phyloP scores from a whole-genome alignment of 2,113 vertebrate genomes.

The Egretta garzetta region DNA sequence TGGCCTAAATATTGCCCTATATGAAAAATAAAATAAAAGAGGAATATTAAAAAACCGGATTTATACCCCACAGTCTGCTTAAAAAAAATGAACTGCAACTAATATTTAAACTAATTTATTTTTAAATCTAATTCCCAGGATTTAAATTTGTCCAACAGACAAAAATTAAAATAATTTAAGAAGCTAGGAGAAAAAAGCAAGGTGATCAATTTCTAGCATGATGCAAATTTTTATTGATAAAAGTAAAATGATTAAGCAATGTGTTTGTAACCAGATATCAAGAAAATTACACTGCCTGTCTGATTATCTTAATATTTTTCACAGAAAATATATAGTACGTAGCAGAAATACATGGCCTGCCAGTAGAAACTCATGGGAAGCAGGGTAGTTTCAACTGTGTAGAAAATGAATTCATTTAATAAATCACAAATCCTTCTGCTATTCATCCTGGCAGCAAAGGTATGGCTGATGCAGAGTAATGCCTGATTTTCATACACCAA shows the following conservation, averaged over 20 bases:
- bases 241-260: neutral
- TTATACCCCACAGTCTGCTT: neutral
- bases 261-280: neutral
- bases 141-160: neutral
- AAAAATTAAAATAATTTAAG: conserved; percentile 19
- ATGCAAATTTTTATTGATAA: neutral
- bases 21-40: conserved; percentile 7
- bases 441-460: neutral
- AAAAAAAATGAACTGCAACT: neutral
- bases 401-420: conserved; percentile 10
- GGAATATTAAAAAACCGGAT: neutral
- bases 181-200: neutral
- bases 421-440: conserved; percentile 11
- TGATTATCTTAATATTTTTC: conserved; percentile 11
- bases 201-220: neutral
- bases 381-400: neutral
- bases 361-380: neutral
- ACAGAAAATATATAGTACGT: neutral
- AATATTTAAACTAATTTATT: neutral
- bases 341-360: neutral
- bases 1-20: conserved; percentile 15
- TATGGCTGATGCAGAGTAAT: conserved; percentile 20
- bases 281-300: neutral
- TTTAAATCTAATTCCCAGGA: conserved; percentile 27
- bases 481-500: rapidly evolving